Conservation (phyloP, 1,140 invertebrate species). For the Luehdorfia chinensis region DNA sequence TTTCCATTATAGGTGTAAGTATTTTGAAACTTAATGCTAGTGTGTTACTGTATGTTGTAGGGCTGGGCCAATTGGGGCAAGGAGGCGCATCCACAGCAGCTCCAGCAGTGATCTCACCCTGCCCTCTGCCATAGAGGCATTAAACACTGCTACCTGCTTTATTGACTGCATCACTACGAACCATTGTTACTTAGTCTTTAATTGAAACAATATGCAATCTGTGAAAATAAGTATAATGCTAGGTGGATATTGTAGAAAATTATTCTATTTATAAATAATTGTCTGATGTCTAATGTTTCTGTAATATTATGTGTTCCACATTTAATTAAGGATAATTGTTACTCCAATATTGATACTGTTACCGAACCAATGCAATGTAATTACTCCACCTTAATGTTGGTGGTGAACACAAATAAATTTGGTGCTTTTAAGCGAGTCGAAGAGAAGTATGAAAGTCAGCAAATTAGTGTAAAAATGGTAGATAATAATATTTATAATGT, state of each 20-base stretch:
- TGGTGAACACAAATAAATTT: slow-evolving; percentile 77
- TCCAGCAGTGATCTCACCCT: slow-evolving; percentile 70
- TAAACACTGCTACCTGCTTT: slow-evolving; percentile 78
- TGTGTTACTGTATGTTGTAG: slow-evolving; percentile 57
- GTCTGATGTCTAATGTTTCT: slow-evolving; percentile 81
- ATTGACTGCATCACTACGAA: slow-evolving; percentile 77
- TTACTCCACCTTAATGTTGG: slow-evolving; percentile 75
- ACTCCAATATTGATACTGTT: slow-evolving; percentile 78
- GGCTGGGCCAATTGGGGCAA: slow-evolving; percentile 75
- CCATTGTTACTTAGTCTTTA: slow-evolving; percentile 78
- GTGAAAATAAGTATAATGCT: slow-evolving; percentile 79
- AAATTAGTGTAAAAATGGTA: slow-evolving; percentile 76
- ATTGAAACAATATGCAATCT: slow-evolving; percentile 82
- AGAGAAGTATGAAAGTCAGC: slow-evolving; percentile 75
- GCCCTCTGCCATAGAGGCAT: slow-evolving; percentile 70
- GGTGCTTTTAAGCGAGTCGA: slow-evolving; percentile 77
- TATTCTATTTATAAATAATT: slow-evolving; percentile 79
- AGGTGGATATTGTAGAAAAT: slow-evolving; percentile 77
- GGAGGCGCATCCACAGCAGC: slow-evolving; percentile 72
- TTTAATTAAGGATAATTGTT: slow-evolving; percentile 78
- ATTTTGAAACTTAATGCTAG: too few species aligned
- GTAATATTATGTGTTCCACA: slow-evolving; percentile 79
- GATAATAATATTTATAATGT: slow-evolving; percentile 78
- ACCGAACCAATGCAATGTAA: slow-evolving; percentile 82
- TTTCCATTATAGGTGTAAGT: too few species aligned